These are phyloP conservation scores for Camarhynchus parvulus DNA, from an alignment of 2,113 vertebrate species.

Conservation along the genomic window DNA sequence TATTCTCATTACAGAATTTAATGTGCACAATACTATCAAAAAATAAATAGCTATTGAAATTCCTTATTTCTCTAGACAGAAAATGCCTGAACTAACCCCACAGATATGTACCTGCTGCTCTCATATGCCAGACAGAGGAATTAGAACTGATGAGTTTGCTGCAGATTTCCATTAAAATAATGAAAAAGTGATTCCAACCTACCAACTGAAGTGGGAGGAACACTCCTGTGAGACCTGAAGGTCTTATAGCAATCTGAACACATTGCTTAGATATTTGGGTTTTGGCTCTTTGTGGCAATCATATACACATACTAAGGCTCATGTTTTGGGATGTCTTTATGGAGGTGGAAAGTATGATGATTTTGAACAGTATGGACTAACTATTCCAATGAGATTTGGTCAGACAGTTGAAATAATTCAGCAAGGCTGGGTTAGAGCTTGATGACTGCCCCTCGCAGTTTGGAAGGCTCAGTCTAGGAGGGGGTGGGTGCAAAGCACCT, in stretches of 20 bases:
- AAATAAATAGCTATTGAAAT: background rate
- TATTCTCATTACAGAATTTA: background rate
- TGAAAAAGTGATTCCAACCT: background rate
- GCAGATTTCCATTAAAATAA: background rate
- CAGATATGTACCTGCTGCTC: background rate
- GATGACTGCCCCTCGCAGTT: rapidly evolving
- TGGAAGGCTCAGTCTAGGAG: background rate
- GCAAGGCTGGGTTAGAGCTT: background rate
- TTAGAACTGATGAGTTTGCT: background rate
- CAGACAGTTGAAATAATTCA: background rate
- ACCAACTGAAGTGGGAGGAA: rapidly evolving
- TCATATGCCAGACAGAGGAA: background rate
- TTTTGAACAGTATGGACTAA: background rate
- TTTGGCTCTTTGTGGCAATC: background rate
- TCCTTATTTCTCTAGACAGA: background rate
- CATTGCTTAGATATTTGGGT: background rate
- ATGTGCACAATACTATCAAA: background rate
- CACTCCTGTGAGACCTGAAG: background rate
- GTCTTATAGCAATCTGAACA: background rate
- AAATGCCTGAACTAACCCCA: background rate
- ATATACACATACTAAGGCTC: background rate
- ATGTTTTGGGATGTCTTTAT: background rate
- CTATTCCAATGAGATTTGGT: background rate
- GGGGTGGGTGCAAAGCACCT: rapidly evolving
- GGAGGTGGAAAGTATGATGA: background rate